These are phyloP conservation scores for Pyrochroa serraticornis DNA, from an alignment of 2,888 invertebrate genomes.

Conservation along the genomic window DNA sequence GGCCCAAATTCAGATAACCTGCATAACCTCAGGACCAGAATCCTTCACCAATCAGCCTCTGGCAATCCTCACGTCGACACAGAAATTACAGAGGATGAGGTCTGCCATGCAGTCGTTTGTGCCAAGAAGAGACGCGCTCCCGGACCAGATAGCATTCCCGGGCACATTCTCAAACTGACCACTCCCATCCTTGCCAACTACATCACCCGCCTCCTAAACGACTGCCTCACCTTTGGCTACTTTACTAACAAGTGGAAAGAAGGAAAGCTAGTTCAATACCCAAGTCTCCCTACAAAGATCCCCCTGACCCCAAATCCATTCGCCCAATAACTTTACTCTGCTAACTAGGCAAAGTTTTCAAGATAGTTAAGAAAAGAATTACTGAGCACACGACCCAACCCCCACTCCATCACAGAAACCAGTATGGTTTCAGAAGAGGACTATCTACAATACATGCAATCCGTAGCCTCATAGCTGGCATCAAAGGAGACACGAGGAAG, in stretches of 20 bases:
- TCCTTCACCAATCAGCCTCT: too few relatives aligned
- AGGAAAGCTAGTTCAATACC: not conserved
- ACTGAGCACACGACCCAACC: not conserved
- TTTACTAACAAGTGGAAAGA: constrained; percentile 1
- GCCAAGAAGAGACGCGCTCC: too few relatives aligned
- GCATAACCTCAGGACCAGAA: too few relatives aligned
- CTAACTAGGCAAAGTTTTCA: not conserved
- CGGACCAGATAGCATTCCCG: not conserved
- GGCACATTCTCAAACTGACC: not conserved
- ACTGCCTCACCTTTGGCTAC: not conserved
- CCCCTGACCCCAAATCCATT: not conserved
- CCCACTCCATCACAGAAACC: not conserved
- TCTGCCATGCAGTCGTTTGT: too few relatives aligned
- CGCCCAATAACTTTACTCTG: not conserved
- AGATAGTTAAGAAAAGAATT: not conserved
- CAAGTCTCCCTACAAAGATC: not conserved
- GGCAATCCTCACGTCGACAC: too few relatives aligned
- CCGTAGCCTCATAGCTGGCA: too few relatives aligned
- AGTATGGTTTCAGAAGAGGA: constrained; percentile 1
- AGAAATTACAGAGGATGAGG: too few relatives aligned
- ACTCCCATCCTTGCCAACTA: not conserved
- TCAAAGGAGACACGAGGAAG: too few relatives aligned
- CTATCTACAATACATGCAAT: not conserved
- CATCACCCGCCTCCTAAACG: not conserved
- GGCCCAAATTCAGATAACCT: too few relatives aligned